phyloP scores from a whole-genome alignment of 2,797 vertebrate genomes.

The Gephyroberyx darwinii region DNA sequence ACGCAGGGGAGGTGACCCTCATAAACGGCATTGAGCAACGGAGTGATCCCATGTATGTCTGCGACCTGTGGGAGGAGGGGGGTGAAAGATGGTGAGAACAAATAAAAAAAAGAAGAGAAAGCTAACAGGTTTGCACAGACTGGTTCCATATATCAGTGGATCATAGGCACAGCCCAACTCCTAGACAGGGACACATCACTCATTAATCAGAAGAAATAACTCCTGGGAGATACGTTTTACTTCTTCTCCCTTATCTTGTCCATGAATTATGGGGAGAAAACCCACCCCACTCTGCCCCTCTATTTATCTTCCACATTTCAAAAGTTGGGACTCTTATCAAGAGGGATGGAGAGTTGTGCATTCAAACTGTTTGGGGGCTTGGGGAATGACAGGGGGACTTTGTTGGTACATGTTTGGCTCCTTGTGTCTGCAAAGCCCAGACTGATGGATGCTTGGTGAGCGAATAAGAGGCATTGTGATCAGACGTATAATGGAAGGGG shows the following conservation, averaged over 20 bases:
- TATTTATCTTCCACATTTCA: conserved; percentile 32
- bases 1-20: conserved; percentile 91
- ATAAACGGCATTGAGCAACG: conserved; percentile 89
- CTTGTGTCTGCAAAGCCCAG: neutral
- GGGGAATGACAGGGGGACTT: neutral
- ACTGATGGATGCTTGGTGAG: conserved; percentile 2
- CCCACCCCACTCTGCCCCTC: neutral
- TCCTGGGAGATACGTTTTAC: conserved; percentile 14
- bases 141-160: conserved; percentile 20
- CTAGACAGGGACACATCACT: conserved; percentile 20
- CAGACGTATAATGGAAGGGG: neutral
- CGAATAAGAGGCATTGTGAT: neutral
- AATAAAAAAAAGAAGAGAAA: neutral
- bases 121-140: conserved; percentile 9
- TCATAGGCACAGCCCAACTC: neutral
- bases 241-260: conserved; percentile 34
- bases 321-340: conserved; percentile 5
- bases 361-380: neutral
- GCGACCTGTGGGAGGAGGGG: conserved; percentile 81
- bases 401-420: neutral
- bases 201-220: conserved; percentile 30
- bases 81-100: neutral
- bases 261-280: conserved; percentile 31
- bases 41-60: conserved; percentile 93
- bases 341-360: neutral